phyloP scores from a whole-genome alignment of 2,113 vertebrate genomes.

The Hassar affinis region DNA sequence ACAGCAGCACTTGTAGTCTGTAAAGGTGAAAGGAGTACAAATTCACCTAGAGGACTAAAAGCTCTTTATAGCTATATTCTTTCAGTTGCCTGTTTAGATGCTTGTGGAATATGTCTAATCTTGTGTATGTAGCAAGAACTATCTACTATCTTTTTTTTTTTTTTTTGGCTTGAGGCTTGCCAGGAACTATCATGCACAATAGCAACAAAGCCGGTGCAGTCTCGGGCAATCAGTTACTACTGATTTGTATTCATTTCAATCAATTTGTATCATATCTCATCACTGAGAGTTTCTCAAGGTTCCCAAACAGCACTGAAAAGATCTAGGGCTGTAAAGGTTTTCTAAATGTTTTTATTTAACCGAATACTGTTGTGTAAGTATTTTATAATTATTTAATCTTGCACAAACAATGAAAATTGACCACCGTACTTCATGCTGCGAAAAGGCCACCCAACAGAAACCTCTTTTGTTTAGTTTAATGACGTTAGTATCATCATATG shows the following conservation, averaged over 20 bases:
- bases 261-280: background rate
- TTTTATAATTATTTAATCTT: background rate
- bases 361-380: background rate
- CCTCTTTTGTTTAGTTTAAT: background rate
- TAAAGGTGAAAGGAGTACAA: background rate
- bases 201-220: background rate
- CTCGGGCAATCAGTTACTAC: constrained; percentile 1
- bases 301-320: background rate
- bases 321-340: background rate
- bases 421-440: background rate
- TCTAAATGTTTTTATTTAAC: too few species aligned
- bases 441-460: background rate
- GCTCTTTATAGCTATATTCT: background rate
- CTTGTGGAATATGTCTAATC: too few species aligned
- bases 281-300: background rate
- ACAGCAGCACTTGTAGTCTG: background rate
- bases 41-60: background rate
- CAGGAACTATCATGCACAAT: background rate
- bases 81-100: background rate
- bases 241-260: background rate
- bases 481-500: constrained; percentile 1
- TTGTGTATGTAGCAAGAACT: background rate
- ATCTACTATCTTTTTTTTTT: background rate
- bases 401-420: background rate
- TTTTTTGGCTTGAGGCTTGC: background rate